Evolutionary conservation across 2,797 vertebrate genomes (phyloP).

Genomic region (Poeciliopsis paucimaculata): DNA sequence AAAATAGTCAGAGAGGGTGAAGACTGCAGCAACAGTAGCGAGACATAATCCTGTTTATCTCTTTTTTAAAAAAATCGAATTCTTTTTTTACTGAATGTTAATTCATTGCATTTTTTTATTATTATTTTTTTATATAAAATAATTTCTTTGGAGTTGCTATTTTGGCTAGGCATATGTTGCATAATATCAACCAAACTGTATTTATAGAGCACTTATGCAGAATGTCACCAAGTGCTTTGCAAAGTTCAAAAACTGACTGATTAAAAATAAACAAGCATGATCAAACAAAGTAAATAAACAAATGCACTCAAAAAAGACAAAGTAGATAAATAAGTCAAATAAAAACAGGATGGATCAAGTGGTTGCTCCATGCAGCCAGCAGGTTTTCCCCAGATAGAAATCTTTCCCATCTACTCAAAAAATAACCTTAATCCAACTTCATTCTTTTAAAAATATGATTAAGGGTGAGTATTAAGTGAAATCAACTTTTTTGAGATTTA

Average conservation of each 20-base stretch:
- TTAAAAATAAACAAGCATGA: neutral
- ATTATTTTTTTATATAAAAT: neutral
- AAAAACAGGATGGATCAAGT: neutral
- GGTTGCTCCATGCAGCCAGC: neutral
- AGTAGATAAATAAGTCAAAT: neutral
- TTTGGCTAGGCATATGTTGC: neutral
- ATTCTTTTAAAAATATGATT: neutral
- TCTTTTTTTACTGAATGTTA: neutral
- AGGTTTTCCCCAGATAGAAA: neutral
- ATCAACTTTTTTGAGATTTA: neutral
- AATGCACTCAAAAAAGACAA: neutral
- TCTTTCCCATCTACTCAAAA: neutral
- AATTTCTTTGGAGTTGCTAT: neutral
- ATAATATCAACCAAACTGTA: neutral
- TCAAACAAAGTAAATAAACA: neutral
- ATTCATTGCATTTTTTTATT: neutral
- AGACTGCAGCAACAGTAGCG: neutral
- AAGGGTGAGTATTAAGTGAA: neutral
- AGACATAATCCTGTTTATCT: neutral
- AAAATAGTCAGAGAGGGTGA: slow-evolving; percentile 1
- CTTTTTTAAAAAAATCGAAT: neutral
- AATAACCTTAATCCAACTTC: neutral
- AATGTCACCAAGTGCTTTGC: neutral
- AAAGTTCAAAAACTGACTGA: neutral
- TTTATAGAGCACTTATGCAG: neutral